Evolutionary conservation across 2,113 vertebrate species (phyloP).

Genomic region (Passer montanus): DNA sequence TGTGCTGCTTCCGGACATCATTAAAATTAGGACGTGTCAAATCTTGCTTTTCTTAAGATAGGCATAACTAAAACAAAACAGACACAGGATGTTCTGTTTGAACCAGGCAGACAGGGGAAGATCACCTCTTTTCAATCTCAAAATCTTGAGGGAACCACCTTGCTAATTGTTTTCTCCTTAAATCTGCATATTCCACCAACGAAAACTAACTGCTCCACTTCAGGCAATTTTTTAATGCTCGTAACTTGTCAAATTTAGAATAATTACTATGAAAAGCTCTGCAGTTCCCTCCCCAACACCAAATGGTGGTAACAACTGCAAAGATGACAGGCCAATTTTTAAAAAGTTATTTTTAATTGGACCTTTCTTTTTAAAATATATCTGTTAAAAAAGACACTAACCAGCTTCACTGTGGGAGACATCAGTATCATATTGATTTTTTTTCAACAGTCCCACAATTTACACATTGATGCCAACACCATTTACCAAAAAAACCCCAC

Average conservation of each 20-base stretch:
- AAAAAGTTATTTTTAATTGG: not conserved
- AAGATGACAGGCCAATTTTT: not conserved
- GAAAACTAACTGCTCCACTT: not conserved
- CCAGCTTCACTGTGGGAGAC: not conserved
- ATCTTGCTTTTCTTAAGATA: not conserved
- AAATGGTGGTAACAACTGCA: not conserved
- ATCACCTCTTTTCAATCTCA: not conserved
- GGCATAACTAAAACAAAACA: not conserved
- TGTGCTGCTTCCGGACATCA: not conserved
- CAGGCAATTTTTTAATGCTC: not conserved
- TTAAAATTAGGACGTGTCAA: not conserved
- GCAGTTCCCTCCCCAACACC: not conserved
- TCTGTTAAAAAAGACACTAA: not conserved
- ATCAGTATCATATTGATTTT: not conserved
- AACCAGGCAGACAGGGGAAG: not conserved
- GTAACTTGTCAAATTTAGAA: not conserved
- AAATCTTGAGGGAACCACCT: not conserved
- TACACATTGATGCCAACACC: not conserved
- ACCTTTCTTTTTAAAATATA: not conserved
- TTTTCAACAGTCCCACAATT: not conserved
- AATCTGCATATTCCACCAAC: not conserved
- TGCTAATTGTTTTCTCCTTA: not conserved
- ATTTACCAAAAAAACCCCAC: not conserved
- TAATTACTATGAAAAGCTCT: not conserved
- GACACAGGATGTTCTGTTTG: accelerated